Conservation (phyloP, 2,888 invertebrate genomes). For the Coremacera marginata region DNA sequence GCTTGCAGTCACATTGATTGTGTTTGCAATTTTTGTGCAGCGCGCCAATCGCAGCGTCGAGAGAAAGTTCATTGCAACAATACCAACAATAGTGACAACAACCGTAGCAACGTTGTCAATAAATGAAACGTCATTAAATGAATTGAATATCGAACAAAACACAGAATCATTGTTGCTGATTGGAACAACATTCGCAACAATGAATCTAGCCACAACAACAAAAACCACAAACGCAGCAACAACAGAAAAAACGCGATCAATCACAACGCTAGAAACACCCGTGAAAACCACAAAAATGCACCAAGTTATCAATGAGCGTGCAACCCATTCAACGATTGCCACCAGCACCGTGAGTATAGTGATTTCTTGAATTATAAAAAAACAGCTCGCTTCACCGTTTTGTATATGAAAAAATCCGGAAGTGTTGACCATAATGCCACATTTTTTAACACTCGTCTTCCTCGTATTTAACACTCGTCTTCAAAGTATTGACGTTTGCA, state of each 20-base stretch:
- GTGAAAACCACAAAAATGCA: neutral
- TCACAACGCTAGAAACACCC: constrained; percentile 49
- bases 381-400: no score
- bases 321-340: no score
- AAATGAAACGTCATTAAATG: constrained; percentile 21
- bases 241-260: constrained; percentile 4
- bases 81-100: constrained; percentile 48
- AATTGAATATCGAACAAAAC: constrained; percentile 21
- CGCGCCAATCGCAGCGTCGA: constrained; percentile 40
- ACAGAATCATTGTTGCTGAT: constrained; percentile 50
- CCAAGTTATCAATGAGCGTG: no score
- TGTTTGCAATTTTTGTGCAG: constrained; percentile 57
- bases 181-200: constrained; percentile 50
- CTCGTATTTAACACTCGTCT: no score
- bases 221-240: constrained; percentile 45
- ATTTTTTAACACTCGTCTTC: no score
- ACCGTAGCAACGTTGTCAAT: constrained; percentile 40
- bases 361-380: no score
- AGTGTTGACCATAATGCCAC: no score
- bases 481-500: no score
- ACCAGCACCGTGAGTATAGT: no score
- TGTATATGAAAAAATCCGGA: no score
- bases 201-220: constrained; percentile 40
- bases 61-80: constrained; percentile 48
- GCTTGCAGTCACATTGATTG: constrained; percentile 56